These are phyloP conservation scores for Rhingia rostrata DNA, from an alignment of 2,888 invertebrate species.

Conservation along the genomic window DNA sequence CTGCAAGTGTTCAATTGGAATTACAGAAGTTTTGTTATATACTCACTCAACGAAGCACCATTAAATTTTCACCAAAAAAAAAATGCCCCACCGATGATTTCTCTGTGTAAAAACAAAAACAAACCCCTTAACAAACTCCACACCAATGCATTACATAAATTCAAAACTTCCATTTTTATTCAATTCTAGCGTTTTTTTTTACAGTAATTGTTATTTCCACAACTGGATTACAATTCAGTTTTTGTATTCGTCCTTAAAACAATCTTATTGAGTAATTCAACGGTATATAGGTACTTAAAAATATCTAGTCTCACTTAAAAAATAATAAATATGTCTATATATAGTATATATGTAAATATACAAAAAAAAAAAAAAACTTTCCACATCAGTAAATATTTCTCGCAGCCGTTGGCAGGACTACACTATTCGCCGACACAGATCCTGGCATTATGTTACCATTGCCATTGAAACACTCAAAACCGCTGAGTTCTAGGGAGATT, in stretches of 20 bases:
- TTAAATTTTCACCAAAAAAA: too few relatives aligned
- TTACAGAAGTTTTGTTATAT: too few relatives aligned
- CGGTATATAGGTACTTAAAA: slow-evolving; percentile 61
- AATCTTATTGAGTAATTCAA: slow-evolving; percentile 57
- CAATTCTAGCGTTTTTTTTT: slow-evolving; percentile 12
- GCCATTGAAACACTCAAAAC: slow-evolving; percentile 82
- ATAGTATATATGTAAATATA: slow-evolving; percentile 44
- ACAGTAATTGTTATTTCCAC: slow-evolving; percentile 31
- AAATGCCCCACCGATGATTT: too few relatives aligned
- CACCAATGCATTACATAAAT: too few relatives aligned
- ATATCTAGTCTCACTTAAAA: slow-evolving; percentile 55
- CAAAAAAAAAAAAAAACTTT: slow-evolving; percentile 43
- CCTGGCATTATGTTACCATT: slow-evolving; percentile 27
- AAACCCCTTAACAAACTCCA: too few relatives aligned
- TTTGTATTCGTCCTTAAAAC: slow-evolving; percentile 32
- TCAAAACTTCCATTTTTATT: slow-evolving; percentile 46
- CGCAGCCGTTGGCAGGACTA: slow-evolving; percentile 41
- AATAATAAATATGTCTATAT: slow-evolving; percentile 47
- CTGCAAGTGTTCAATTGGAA: too few relatives aligned
- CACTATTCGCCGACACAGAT: slow-evolving; percentile 24
- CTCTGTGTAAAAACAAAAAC: too few relatives aligned
- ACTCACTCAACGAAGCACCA: too few relatives aligned
- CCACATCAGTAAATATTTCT: slow-evolving; percentile 66
- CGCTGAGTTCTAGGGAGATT: slow-evolving; percentile 80
- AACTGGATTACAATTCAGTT: background rate